A percentile compares a stretch with the other conserved stretches of the same genome.
phyloP scores from a whole-genome alignment of 2,797 vertebrate species.

The Spea hammondii region DNA sequence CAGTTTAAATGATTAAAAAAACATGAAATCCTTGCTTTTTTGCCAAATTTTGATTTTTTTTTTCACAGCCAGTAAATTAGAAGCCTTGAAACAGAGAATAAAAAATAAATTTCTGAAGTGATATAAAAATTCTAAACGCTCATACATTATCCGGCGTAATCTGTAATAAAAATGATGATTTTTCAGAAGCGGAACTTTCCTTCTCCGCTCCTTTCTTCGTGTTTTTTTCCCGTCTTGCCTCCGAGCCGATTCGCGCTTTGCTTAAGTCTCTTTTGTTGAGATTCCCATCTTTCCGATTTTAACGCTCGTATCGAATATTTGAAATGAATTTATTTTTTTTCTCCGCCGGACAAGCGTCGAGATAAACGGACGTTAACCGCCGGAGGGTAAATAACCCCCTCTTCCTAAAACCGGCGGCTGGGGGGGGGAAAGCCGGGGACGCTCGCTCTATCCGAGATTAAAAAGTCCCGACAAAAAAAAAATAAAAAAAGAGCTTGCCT shows the following conservation, averaged over 20 bases:
- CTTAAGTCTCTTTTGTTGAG: background rate
- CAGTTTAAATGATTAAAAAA: no score
- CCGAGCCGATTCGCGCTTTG: background rate
- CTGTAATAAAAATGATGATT: no score
- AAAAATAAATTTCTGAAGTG: no score
- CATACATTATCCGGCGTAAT: no score
- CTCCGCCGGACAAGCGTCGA: background rate
- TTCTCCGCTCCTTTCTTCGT: background rate
- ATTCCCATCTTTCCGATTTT: background rate
- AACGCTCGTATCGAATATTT: conserved; percentile 22
- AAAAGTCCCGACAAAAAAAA: background rate
- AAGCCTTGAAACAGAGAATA: no score
- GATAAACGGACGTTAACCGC: background rate
- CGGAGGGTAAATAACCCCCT: background rate
- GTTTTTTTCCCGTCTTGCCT: background rate
- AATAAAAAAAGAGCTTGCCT: no score
- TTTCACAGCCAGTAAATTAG: no score
- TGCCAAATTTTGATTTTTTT: no score
- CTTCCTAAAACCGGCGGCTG: background rate
- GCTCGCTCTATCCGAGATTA: background rate
- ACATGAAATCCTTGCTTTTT: no score
- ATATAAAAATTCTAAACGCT: no score
- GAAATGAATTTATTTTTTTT: conserved; percentile 31
- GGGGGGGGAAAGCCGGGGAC: background rate
- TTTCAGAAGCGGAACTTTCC: background rate